Base-by-base conservation (phyloP, 2,113 vertebrate genomes). In the Tamias sibiricus region DNA sequence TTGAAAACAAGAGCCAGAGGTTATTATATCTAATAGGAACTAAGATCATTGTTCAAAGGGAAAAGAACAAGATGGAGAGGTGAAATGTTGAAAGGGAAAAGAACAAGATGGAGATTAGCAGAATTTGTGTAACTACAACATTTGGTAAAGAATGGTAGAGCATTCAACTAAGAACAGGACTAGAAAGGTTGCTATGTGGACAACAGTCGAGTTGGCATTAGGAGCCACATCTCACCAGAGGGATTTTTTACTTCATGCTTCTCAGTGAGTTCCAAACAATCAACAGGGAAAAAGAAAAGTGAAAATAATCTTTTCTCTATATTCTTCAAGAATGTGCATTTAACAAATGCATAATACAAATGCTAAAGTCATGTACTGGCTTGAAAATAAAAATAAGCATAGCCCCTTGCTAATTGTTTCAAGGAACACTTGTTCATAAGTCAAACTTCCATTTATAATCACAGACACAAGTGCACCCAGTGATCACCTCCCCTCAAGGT, bases 371-470 rank as follows among this genome's bases (percentile, higher is more conserved):
- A 76, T 94, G 16, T 37, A 42, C 87, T 14, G 26, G 4, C 62
- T 35, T 96, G 54, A 85, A 87, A 71, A 54, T 8, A 77, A 93
- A 74, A 95, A 91, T 57, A 87, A 94, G 22, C 19, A 88, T 75
- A 81, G 72, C 64, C 42, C 28, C 10, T 47, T 86, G 44, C 32
- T 85, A 37, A 30, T 22, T 83, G 12, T 49, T 87, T 90, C 42
- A 71, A 75, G 13, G 42, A 72, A 80, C 26, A 72, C 35, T 32
- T 20, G 20, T 69, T 92, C 74, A 69, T 89, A 47, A 72, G 22
- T 83, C 64, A 80, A 79, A 82, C 42, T 71, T 92, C 20, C 49
- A 77, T 74, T 85, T 24, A n/a, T 80, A 35, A 49, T 40, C 80
- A 81, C 93, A 44, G n/a, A 30, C 26, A 84, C 14, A 47, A 30